phyloP scores from a whole-genome alignment of 2,888 invertebrate species.

The Orthosia gothica region DNA sequence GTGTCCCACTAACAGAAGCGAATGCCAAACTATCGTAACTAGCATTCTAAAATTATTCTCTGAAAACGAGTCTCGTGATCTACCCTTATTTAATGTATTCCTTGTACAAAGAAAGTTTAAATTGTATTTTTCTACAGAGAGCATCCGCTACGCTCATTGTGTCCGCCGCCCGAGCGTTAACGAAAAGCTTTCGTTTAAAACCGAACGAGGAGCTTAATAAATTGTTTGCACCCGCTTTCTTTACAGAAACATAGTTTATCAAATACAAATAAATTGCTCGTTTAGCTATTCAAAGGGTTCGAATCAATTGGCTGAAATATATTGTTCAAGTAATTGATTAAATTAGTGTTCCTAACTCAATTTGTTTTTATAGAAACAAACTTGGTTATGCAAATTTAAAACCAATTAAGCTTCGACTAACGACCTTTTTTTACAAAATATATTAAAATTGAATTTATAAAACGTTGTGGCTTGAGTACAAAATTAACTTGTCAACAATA shows the following conservation, averaged over 20 bases:
- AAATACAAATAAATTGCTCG: slow-evolving; percentile 52
- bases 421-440: slow-evolving; percentile 5
- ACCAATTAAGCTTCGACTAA: slow-evolving; percentile 17
- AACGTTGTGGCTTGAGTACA: slow-evolving; percentile 7
- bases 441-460: slow-evolving; percentile 16
- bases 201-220: slow-evolving; percentile 67
- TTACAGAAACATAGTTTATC: slow-evolving; percentile 55
- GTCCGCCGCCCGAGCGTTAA: slow-evolving; percentile 61
- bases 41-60: slow-evolving; percentile 19
- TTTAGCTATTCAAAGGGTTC: slow-evolving; percentile 34
- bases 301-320: slow-evolving; percentile 29
- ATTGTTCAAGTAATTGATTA: slow-evolving; percentile 17
- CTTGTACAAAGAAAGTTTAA: slow-evolving; percentile 67
- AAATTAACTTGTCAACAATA: slow-evolving; percentile 29
- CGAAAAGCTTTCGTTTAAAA: slow-evolving; percentile 65
- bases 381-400: slow-evolving; percentile 5
- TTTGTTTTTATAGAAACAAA: slow-evolving; percentile 15
- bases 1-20: neutral
- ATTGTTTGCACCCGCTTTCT: slow-evolving; percentile 63
- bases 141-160: slow-evolving; percentile 68
- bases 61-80: slow-evolving; percentile 54
- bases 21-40: slow-evolving; percentile 15
- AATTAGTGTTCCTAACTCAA: slow-evolving; percentile 4
- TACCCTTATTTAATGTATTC: slow-evolving; percentile 65
- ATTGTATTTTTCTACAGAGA: slow-evolving; percentile 70